Evolutionary conservation across 2,888 invertebrate genomes (phyloP), one percentile per base, ranked within the genome.

Genomic region (Cephus nigrinus): DNA sequence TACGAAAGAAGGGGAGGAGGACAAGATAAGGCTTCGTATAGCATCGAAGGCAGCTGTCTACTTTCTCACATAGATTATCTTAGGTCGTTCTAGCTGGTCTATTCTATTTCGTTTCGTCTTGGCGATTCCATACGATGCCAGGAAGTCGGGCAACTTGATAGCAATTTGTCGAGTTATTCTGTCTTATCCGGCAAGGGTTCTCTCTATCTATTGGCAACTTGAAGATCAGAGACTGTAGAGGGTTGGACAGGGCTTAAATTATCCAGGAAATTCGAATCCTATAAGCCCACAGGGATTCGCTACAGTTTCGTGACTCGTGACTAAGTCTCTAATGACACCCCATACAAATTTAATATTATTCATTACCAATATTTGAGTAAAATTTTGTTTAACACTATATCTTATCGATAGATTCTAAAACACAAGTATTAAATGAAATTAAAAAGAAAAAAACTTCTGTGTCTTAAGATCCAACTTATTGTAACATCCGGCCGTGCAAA

Each of bases 11-110:
- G 30, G 30, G 35, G 3, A 33, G 23, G 23, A 23, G 23, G 23
- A 34, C 12, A 34, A 31, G 34, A 34, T 12, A 31, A 73, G 35
- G 73, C 34, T 35, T 73, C 34, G 33, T 35, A 31, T 23, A 32
- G 69, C 4, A 30, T 30, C 30, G 75, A 77, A 79, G 85, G 84
- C 88, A 88, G 88, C 87, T 88, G 88, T 82, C 80, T 80, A 81
- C 80, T 82, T 89, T 89, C 88, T 82, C 88, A 88, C 88, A 87
- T 88, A 86, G 87, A 89, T 89, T 89, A 87, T 88, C 87, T 84
- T 81, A 82, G 82, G 85, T 84, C 85, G 84, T 85, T 73, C 35
- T 73, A 71, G 32, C 31, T 71, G n/a, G 71, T 71, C 32, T 40
- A 40, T 86, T 85, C 86, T 82, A 83, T 83, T 86, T 83, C 80